Conservation (phyloP, 2,113 vertebrate species). For the Synodontis membranacea region DNA sequence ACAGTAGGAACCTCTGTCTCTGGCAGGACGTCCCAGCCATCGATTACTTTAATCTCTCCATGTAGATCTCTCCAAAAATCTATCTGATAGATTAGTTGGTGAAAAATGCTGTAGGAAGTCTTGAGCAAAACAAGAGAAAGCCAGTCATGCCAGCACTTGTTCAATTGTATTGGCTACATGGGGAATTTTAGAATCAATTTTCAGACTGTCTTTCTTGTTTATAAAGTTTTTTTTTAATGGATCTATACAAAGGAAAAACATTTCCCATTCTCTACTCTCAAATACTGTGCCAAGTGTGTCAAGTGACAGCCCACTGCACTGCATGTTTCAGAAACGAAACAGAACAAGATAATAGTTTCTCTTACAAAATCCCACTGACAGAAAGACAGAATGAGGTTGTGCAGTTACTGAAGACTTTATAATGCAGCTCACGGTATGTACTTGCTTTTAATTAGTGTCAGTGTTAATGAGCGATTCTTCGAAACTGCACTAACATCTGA, state of each 20-base stretch:
- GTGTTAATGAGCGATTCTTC: neutral
- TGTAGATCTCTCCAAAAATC: conserved; percentile 4
- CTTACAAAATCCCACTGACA: neutral
- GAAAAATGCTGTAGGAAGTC: neutral
- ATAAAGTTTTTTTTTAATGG: neutral
- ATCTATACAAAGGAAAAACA: conserved; percentile 7
- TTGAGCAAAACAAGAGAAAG: neutral
- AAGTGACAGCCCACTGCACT: neutral
- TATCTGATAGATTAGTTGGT: conserved; percentile 9
- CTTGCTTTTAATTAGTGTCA: conserved; percentile 3
- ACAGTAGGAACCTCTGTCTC: neutral
- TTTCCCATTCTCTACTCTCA: neutral
- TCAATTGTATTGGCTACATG: neutral
- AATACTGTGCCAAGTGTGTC: too few species aligned
- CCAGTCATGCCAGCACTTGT: neutral
- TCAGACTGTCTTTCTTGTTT: neutral
- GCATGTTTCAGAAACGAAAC: conserved; percentile 2
- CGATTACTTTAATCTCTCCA: neutral
- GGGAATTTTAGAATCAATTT: neutral
- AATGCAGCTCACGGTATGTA: neutral
- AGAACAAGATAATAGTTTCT: neutral
- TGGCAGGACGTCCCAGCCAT: neutral
- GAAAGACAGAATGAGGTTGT: conserved; percentile 17
- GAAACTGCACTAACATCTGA: neutral
- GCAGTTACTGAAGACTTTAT: neutral